Conservation (phyloP, 2,113 vertebrate species). For the Indri indri region DNA sequence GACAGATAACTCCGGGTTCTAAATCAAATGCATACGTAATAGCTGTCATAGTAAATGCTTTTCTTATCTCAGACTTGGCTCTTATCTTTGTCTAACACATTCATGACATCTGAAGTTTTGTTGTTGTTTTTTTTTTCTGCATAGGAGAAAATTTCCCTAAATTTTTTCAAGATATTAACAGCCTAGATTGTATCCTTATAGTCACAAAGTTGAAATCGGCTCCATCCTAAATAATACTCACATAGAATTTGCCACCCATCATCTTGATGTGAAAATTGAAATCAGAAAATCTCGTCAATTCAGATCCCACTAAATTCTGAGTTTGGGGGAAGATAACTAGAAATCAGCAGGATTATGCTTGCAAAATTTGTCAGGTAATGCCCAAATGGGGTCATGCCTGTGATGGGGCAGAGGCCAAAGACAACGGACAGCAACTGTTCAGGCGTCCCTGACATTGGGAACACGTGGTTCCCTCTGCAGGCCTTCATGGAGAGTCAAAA, state of each 20-base stretch:
- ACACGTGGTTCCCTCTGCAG: not conserved
- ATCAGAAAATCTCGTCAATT: not conserved
- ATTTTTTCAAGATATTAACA: not conserved
- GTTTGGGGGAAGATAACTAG: not conserved
- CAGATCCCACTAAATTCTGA: not conserved
- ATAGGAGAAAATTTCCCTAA: not conserved
- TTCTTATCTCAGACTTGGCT: conserved; percentile 23
- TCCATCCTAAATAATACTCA: not conserved
- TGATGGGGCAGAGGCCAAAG: not conserved
- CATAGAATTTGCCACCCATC: not conserved
- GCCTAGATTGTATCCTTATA: not conserved
- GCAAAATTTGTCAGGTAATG: too few relatives aligned
- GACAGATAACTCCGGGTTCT: not conserved
- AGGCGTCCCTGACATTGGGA: not conserved
- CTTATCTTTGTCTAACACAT: conserved; percentile 51
- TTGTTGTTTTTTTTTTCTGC: not conserved
- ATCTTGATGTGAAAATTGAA: not conserved
- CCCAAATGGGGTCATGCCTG: rapidly evolving
- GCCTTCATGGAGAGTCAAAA: not conserved
- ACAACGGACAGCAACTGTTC: not conserved
- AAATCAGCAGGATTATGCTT: not conserved
- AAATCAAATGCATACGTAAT: conserved; percentile 33
- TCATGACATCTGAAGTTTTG: conserved; percentile 21
- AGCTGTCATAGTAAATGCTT: conserved; percentile 59
- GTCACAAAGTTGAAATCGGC: not conserved